Base-by-base conservation (phyloP, 2,113 vertebrate genomes). In the Bubo blakistoni region DNA sequence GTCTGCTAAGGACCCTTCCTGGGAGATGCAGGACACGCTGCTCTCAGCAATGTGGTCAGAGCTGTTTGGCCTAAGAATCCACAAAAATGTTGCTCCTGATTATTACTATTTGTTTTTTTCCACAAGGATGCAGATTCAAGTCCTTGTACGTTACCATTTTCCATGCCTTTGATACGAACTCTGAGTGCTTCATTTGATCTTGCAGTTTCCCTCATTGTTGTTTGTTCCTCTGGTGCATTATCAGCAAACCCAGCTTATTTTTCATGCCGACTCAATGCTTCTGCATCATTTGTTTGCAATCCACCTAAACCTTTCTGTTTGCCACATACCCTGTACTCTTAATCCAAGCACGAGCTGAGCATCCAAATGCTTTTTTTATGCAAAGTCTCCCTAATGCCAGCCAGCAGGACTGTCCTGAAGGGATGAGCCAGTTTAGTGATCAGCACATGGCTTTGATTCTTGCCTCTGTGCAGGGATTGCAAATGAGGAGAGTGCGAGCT, bases 121-220 rank as follows among this genome's bases (percentile, higher is more conserved):
- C 32, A 13, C 30, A 20, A 72, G 71, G 47, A 26, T 36, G 38
- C 52, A n/a, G n/a, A 25, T 40, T 30, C 32, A 14, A 32, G n/a
- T 26, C 74, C 44, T 81, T 21, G 8, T 7, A 7, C 3, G 0
- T 1, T 18, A 11, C 57, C 19, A 11, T 24, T 80, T 51, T 12
- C 54, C 17, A 1, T 12, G 24, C 69, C 69, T 69, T 16, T 69
- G 62, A 7, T 30, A 18, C 4, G 38, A 81, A 24, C 63, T 52
- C n/a, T 0, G 1, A 76, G 77, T 10, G 49, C 66, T 24, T 36
- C 66, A 6, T 4, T 10, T 34, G 46, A 73, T 74, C 73, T 14
- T 30, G 44, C 38, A 4, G 8, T 20, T 90, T 36, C 26, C 51
- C 63, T 65, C 32, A 57, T n/a, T 42, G 62, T 26, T 51, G 57